Conservation (phyloP, 2,113 vertebrate species). For the Chrysemys picta region DNA sequence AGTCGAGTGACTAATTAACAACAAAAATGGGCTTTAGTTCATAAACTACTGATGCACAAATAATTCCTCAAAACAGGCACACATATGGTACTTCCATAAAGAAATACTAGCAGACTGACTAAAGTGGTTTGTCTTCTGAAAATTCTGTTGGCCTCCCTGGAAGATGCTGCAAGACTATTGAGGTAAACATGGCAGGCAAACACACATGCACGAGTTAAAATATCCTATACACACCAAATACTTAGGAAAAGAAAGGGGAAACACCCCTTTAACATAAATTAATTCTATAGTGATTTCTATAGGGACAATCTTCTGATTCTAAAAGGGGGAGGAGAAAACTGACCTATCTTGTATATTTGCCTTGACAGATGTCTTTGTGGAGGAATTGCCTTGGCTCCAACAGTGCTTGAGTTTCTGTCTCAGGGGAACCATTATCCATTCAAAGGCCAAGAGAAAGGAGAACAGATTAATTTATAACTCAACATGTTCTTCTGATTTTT, state of each 20-base stretch:
- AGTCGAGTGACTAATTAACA: not conserved
- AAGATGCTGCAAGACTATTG: not conserved
- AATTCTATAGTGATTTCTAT: not conserved
- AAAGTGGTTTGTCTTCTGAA: not conserved
- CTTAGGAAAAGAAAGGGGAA: not conserved
- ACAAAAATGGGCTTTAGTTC: not conserved
- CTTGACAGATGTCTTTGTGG: not conserved
- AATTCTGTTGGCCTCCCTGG: not conserved
- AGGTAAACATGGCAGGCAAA: not conserved
- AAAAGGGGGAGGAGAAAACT: not conserved
- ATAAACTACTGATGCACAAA: not conserved
- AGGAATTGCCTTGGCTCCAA: constrained; percentile 21
- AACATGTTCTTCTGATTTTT: not conserved
- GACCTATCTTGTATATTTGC: not conserved
- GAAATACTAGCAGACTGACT: not conserved
- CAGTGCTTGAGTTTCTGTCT: not conserved
- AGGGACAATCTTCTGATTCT: not conserved
- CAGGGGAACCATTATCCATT: not conserved
- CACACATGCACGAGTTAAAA: not conserved
- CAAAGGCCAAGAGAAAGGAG: constrained; percentile 10
- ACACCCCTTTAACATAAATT: not conserved
- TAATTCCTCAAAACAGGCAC: not conserved
- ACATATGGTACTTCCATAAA: not conserved
- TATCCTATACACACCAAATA: not conserved
- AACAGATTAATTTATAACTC: not conserved